Base-by-base conservation (phyloP, 1,140 invertebrate species). In the Conopomorpha cramerella region DNA sequence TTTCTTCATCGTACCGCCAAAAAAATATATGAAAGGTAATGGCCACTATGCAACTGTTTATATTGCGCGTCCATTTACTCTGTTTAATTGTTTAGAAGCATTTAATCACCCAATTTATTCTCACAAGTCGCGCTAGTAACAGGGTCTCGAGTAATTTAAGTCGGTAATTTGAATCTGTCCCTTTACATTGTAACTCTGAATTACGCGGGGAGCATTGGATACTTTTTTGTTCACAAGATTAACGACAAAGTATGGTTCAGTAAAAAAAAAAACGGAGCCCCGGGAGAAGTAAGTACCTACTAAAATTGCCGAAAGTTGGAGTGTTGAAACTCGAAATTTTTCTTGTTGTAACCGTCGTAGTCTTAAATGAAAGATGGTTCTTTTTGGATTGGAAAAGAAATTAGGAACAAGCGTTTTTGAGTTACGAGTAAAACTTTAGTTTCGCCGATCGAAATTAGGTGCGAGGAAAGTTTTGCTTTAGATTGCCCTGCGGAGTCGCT, bases 291-390 rank as follows among this genome's bases (percentile, higher is more conserved):
- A n/a, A n/a, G n/a, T n/a, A 61, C 65, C 53, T 67, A 56, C 63
- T 61, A 56, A 70, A 70, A 73, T 73, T 73, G 54, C 63, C 58
- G 56, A 73, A 73, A 73, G 61, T 70, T 73, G 53, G n/a, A n/a
- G 60, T 70, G 63, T 70, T 57, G 57, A 64, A 63, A 52, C 53
- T 54, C 58, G 56, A 68, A 67, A 66, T 57, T 68, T n/a, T 67
- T 62, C 65, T 71, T 67, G 63, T 65, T 70, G 55, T 56, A 59
- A 71, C 63, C 61, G 66, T 71, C 65, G 60, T 57, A n/a, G n/a
- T n/a, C 58, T 58, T 70, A 73, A 73, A 70, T 70, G 65, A 70
- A 64, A 66, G 63, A 73, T 73, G 65, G 56, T 55, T 67, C 59
- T 70, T 68, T 72, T 70, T 58, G 66, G 65, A 72, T 67, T 63